phyloP scores from a whole-genome alignment of 2,888 invertebrate genomes.

The Dascillus cervinus region DNA sequence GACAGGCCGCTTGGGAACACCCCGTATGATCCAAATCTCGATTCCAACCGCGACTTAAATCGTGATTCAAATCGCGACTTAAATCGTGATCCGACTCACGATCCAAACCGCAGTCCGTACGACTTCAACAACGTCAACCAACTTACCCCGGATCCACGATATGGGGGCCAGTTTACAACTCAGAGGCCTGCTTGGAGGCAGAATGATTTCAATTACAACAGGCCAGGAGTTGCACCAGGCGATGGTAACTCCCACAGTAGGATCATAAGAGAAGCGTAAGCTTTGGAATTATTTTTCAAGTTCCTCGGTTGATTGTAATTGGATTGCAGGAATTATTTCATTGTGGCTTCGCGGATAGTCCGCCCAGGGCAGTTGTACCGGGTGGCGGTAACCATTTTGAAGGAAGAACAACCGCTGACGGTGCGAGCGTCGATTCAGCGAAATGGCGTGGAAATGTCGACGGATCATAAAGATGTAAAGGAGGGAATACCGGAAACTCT shows the following conservation, averaged over 20 bases:
- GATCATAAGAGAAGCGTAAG: constrained; percentile 36
- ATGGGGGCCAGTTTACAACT: constrained; percentile 9
- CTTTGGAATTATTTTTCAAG: neutral
- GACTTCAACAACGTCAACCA: constrained; percentile 8
- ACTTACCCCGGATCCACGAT: constrained; percentile 8
- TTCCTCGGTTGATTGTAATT: neutral
- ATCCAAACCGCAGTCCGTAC: constrained; percentile 1
- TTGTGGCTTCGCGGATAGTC: constrained; percentile 85
- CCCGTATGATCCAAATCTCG: constrained; percentile 14
- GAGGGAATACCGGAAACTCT: constrained; percentile 85
- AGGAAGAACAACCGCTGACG: constrained; percentile 70
- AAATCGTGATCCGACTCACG: constrained; percentile 7
- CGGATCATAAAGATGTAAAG: constrained; percentile 72
- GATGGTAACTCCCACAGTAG: too few relatives aligned
- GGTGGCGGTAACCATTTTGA: constrained; percentile 76
- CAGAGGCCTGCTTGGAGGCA: constrained; percentile 8
- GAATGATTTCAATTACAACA: constrained; percentile 11
- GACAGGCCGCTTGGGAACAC: constrained; percentile 16
- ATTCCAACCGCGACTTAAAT: too few relatives aligned
- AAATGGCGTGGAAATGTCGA: constrained; percentile 83
- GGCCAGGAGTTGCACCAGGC: constrained; percentile 12
- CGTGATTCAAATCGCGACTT: too few relatives aligned
- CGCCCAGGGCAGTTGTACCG: constrained; percentile 87
- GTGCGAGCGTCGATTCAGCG: constrained; percentile 83
- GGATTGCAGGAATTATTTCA: constrained; percentile 81